Evolutionary conservation across 2,888 invertebrate genomes (phyloP).

Genomic region (Linnaemya vulpina): DNA sequence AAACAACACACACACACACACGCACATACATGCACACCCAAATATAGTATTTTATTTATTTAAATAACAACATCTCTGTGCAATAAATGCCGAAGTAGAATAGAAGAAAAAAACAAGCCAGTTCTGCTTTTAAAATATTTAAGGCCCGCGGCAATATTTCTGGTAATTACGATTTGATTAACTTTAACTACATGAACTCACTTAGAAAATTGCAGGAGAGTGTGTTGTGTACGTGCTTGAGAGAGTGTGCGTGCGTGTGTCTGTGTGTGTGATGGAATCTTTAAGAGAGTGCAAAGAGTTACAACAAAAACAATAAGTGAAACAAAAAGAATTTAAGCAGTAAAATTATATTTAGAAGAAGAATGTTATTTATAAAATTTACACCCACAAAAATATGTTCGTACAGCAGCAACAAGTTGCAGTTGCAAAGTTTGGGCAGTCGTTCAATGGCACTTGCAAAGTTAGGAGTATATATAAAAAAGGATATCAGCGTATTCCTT

Average conservation of each 20-base stretch:
- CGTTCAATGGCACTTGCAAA: too few species aligned
- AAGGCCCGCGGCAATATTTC: constrained; percentile 77
- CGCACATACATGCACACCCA: neutral
- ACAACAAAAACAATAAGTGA: constrained; percentile 37
- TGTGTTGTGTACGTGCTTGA: neutral
- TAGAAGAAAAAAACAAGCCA: constrained; percentile 78
- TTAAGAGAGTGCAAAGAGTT: constrained; percentile 57
- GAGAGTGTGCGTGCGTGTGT: constrained; percentile 1
- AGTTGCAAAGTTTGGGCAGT: too few species aligned
- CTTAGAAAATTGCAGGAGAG: constrained; percentile 73
- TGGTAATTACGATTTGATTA: constrained; percentile 82
- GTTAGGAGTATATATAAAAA: too few species aligned
- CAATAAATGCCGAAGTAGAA: neutral
- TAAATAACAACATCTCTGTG: constrained; percentile 11
- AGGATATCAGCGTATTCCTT: too few species aligned
- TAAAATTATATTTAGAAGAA: constrained; percentile 40
- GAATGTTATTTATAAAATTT: constrained; percentile 14
- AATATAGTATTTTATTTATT: constrained; percentile 31
- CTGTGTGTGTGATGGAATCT: constrained; percentile 2
- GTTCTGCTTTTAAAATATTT: constrained; percentile 82
- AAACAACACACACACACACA: neutral
- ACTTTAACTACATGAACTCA: constrained; percentile 81
- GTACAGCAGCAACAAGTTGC: neutral
- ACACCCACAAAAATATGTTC: constrained; percentile 12
- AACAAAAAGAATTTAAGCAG: constrained; percentile 65